Base-by-base conservation (phyloP, 2,113 vertebrate genomes). In the Addax nasomaculatus region DNA sequence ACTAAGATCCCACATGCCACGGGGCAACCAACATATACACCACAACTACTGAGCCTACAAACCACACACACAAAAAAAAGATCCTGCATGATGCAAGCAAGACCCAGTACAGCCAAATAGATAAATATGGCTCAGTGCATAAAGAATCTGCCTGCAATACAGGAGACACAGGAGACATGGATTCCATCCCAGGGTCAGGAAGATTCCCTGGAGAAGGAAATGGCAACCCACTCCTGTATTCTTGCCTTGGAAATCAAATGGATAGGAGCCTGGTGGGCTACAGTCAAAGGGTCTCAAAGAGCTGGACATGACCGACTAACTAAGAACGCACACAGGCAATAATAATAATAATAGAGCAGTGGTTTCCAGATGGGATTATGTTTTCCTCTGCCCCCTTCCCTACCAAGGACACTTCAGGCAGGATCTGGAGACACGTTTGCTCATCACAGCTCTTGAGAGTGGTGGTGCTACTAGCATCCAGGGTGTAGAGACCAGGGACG, bases 261-360 rank as follows among this genome's bases (percentile, higher is more conserved):
- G 11, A 73, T 21, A 73, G 23, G 23, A 76, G 12, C 70, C 39
- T 43, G 70, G 39, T 43, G 70, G 70, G 21, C 70, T 43, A 73
- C 11, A 73, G 70, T 73, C 70, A 73, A 7, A 73, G 70, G 36
- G 23, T 43, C 36, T 27, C 70, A 27, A 76, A 76, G 36, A 43
- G 39, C 39, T 0, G 0, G 39, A 43, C 12, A 7, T 27, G 39
- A 76, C 39, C 43, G 36, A 73, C 9, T 5, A 12, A 70, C 19
- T 43, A 76, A 76, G 70, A 39, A 15, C 0, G 5, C n/a, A 39
- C 67, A 70, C n/a, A 12, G 12, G 67, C 67, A 6, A 39, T 70
- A 12, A 70, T 70, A 39, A 70, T 21, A 70, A 36, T 21, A 36
- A 58, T 58, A 55, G 47, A 49, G 47, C 6, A 16, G n/a, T 36